Evolutionary conservation across 92 coral and sea anemone genomes (phyloP).

Genomic region (Isaurus tuberculatus): DNA sequence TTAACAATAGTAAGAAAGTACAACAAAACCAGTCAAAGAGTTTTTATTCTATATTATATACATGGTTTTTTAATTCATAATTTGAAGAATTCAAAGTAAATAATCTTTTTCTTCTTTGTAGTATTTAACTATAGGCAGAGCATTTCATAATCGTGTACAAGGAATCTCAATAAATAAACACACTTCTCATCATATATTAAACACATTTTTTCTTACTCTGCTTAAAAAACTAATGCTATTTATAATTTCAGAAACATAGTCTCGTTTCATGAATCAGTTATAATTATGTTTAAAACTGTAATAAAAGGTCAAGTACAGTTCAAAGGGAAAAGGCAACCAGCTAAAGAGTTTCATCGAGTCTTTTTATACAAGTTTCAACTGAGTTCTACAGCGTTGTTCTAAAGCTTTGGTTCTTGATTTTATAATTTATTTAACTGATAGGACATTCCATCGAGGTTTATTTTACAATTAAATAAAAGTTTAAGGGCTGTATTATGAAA

Average conservation of each 20-base stretch:
- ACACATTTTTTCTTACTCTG: slow-evolving; percentile 20
- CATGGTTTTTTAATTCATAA: slow-evolving; percentile 15
- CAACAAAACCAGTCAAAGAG: not conserved
- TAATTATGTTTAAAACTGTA: not conserved
- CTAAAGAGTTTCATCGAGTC: too few species aligned
- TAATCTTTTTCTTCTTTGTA: slow-evolving; percentile 2
- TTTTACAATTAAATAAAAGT: too few species aligned
- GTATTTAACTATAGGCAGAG: not conserved
- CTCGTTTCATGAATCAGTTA: not conserved
- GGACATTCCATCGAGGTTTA: too few species aligned
- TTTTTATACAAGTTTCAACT: too few species aligned
- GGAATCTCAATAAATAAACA: slow-evolving; percentile 21
- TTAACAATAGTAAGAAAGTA: not conserved
- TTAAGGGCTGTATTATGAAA: too few species aligned
- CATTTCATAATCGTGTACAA: slow-evolving; percentile 19
- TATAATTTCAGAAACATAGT: not conserved
- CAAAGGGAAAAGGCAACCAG: too few species aligned
- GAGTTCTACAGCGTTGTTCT: too few species aligned
- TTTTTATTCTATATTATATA: slow-evolving; percentile 27
- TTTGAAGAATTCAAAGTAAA: slow-evolving; percentile 16
- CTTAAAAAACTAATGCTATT: not conserved
- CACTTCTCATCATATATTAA: not conserved
- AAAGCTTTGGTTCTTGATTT: too few species aligned
- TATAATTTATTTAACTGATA: too few species aligned
- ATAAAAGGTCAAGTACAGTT: too few species aligned